Evolutionary conservation across 1,140 invertebrate species (phyloP).

Genomic region (Aricia agestis): DNA sequence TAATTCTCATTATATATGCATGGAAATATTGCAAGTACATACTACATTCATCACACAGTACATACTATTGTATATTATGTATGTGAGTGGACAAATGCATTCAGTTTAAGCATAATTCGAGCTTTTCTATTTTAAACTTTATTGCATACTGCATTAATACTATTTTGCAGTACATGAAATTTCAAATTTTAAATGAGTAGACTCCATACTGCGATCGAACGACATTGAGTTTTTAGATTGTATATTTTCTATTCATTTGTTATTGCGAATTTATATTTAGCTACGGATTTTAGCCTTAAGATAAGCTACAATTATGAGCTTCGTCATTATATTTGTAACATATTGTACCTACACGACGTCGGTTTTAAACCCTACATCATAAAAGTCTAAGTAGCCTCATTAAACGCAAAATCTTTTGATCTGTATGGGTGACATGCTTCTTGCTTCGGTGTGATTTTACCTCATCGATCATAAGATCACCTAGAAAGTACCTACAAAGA

Average conservation of each 20-base stretch:
- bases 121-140: neutral
- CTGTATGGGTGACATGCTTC: no score
- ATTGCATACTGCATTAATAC: neutral
- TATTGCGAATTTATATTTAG: no score
- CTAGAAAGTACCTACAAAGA: no score
- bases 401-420: no score
- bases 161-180: neutral
- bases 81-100: conserved; percentile 7
- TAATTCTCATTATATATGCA: neutral
- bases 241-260: neutral
- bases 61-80: neutral
- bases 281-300: no score
- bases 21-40: neutral
- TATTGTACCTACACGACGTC: no score
- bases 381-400: no score
- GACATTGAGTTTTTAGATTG: neutral
- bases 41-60: neutral
- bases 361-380: no score
- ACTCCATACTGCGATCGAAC: neutral
- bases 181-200: neutral
- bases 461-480: no score
- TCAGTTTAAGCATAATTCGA: neutral
- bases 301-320: no score
- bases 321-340: no score
- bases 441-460: no score